A percentile compares a stretch with the other conserved stretches of the same genome.
Conservation (phyloP, 2,888 invertebrate genomes). For the Polylopha cassiicola region DNA sequence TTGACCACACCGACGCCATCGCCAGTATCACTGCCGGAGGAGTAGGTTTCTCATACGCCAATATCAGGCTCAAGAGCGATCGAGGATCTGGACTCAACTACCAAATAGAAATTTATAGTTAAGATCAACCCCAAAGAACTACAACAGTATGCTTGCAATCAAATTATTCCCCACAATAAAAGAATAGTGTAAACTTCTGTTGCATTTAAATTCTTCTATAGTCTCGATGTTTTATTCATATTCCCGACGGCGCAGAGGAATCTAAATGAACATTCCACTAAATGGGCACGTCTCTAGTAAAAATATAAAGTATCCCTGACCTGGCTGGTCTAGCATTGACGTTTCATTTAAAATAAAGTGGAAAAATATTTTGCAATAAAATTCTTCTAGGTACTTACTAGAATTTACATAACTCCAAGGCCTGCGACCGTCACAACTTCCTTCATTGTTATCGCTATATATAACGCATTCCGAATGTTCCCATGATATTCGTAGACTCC, state of each 20-base stretch:
- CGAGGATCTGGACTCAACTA: constrained; percentile 65
- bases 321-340: constrained; percentile 9
- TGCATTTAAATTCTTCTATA: constrained; percentile 19
- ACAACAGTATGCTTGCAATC: constrained; percentile 2
- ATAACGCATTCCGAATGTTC: no score
- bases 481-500: no score
- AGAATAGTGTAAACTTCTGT: constrained; percentile 16
- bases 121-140: constrained; percentile 23
- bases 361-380: no score
- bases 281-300: constrained; percentile 14
- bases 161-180: constrained; percentile 17
- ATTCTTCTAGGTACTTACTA: no score
- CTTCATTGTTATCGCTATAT: no score
- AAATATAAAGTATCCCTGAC: constrained; percentile 11
- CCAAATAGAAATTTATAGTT: constrained; percentile 61
- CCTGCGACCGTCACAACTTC: no score
- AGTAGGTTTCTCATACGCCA: constrained; percentile 64
- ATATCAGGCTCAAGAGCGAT: constrained; percentile 63
- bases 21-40: constrained; percentile 64
- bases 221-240: constrained; percentile 20
- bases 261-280: constrained; percentile 19
- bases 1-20: constrained; percentile 61
- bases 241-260: constrained; percentile 17
- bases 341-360: constrained; percentile 4
- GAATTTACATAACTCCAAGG: no score